Evolutionary conservation across 2,888 invertebrate genomes (phyloP).

Genomic region (Platycnemis pennipes): DNA sequence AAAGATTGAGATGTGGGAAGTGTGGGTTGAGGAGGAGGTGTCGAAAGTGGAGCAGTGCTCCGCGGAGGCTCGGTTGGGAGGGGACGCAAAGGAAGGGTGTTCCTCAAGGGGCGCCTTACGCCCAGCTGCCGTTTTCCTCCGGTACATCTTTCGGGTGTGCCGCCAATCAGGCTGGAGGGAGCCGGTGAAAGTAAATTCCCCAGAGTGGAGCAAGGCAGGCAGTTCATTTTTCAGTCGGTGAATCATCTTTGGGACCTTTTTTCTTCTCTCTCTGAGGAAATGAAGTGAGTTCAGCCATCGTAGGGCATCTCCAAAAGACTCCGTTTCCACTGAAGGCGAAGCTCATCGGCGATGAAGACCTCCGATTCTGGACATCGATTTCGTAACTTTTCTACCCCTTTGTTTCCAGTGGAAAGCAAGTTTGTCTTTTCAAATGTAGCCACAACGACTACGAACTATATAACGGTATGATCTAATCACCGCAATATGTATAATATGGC

Average conservation of each 20-base stretch:
- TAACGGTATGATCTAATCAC: no score
- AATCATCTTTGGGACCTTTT: conserved; percentile 5
- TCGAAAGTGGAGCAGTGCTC: not conserved
- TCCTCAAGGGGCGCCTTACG: not conserved
- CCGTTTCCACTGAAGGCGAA: not conserved
- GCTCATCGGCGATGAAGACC: not conserved
- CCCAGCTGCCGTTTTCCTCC: no score
- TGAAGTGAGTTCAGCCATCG: not conserved
- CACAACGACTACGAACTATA: no score
- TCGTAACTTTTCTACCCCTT: no score
- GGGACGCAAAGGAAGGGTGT: no score
- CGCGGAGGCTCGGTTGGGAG: not conserved
- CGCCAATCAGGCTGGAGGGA: no score
- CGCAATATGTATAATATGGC: no score
- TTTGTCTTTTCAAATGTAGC: no score
- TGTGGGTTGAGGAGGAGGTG: not conserved
- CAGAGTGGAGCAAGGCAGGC: not conserved
- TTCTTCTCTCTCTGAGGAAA: not conserved
- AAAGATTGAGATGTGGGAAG: no score
- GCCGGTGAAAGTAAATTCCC: not conserved
- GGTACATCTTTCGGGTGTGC: no score
- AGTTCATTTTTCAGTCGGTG: conserved; percentile 2
- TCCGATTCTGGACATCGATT: no score
- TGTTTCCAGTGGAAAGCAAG: no score
- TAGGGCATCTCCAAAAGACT: not conserved